Percentiles rank a stretch among this genome's conserved stretches.
These are phyloP conservation scores for Megaleporinus macrocephalus DNA, from an alignment of 2,113 vertebrate species.

Conservation along the genomic window DNA sequence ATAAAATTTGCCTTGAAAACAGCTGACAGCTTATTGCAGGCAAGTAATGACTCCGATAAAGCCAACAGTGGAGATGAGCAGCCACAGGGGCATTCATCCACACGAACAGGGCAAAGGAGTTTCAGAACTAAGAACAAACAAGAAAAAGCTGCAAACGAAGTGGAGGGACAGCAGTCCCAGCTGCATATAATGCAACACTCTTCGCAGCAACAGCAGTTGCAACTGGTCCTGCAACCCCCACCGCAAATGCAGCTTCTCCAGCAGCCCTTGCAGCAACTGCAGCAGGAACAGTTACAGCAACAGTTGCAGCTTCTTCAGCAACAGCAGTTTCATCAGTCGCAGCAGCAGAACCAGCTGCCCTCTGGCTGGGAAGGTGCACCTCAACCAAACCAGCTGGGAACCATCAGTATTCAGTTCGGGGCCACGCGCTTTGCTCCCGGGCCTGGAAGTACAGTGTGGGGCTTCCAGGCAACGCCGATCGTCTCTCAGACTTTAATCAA, in stretches of 20 bases:
- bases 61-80: constrained; percentile 62
- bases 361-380: constrained; percentile 63
- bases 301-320: constrained; percentile 57
- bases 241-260: constrained; percentile 53
- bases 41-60: constrained; percentile 66
- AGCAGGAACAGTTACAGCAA: constrained; percentile 62
- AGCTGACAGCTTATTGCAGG: constrained; percentile 55
- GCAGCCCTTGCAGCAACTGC: constrained; percentile 20
- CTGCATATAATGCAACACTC: constrained; percentile 56
- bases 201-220: constrained; percentile 64
- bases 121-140: constrained; percentile 64
- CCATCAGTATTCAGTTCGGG: constrained; percentile 69
- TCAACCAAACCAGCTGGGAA: constrained; percentile 64
- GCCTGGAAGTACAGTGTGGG: constrained; percentile 69
- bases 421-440: constrained; percentile 66
- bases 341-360: constrained; percentile 54
- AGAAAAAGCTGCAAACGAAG: constrained; percentile 64
- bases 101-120: constrained; percentile 66
- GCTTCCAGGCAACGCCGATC: constrained; percentile 71
- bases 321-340: constrained; percentile 28
- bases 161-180: constrained; percentile 61
- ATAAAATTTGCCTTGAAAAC: constrained; percentile 60
- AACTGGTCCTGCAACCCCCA: constrained; percentile 52
- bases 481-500: constrained; percentile 69
- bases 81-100: constrained; percentile 53